These are phyloP conservation scores for Podarcis siculus DNA, from an alignment of 2,797 vertebrate species.

Conservation along the genomic window DNA sequence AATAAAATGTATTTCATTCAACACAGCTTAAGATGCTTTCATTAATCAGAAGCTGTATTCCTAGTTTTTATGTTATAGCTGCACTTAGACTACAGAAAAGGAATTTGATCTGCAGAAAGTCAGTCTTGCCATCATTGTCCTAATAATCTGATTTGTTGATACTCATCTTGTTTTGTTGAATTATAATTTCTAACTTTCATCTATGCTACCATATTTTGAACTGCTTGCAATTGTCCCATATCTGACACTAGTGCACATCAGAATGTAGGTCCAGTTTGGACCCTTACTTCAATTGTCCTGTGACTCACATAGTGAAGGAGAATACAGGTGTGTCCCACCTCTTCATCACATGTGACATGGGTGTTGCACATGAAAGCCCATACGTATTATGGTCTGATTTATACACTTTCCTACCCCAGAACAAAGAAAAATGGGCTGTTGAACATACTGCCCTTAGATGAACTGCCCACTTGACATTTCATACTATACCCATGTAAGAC, in stretches of 20 bases:
- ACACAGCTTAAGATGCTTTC: background rate
- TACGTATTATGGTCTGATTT: too few relatives aligned
- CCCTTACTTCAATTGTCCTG: background rate
- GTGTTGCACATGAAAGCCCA: too few relatives aligned
- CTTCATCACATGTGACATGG: too few relatives aligned
- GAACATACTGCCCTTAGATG: too few relatives aligned
- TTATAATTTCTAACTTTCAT: background rate
- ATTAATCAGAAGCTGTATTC: slow-evolving; percentile 11
- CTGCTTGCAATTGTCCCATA: background rate
- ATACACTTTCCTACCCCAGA: too few relatives aligned
- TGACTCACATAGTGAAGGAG: too few relatives aligned
- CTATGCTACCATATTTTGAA: background rate
- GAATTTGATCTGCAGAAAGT: background rate
- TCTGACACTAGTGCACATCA: background rate
- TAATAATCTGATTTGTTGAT: background rate
- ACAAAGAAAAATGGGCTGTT: too few relatives aligned
- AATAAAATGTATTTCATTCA: slow-evolving; percentile 29
- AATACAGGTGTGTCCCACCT: too few relatives aligned
- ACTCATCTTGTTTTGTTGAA: background rate
- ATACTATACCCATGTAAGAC: too few relatives aligned
- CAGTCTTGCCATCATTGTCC: fast-evolving
- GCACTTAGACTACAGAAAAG: background rate
- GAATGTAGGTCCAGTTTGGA: background rate
- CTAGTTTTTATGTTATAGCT: slow-evolving; percentile 6
- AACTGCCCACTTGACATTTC: too few relatives aligned